Evolutionary conservation across 2,888 invertebrate genomes (phyloP), one percentile per base, ranked within the genome.

Genomic region (Pegoplata infirma): DNA sequence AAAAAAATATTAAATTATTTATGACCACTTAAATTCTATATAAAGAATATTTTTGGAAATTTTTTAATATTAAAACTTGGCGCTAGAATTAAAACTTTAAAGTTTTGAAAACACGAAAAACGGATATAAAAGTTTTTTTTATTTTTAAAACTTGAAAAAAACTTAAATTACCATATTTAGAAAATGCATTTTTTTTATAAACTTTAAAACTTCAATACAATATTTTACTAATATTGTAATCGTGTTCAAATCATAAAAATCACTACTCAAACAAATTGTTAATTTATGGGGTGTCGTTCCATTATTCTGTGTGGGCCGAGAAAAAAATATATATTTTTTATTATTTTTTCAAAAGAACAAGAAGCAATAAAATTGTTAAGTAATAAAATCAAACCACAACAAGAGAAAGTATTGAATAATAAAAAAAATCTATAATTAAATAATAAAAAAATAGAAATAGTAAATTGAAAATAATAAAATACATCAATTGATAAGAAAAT

Each of bases 1-100:
- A n/a, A n/a, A 53, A 53, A 53, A 28, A n/a, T n/a, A 49, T 49
- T 25, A 2, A 25, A 28, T 53, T 25, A 53, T 53, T 53, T 53
- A 53, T 53, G 25, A 28, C 14, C 25, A n/a, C 8, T 16, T 1
- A 8, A 23, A 28, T 14, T 53, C 1, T 53, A 25, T 28, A 23
- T 14, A 53, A 14, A 53, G 14, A 25, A 12, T 14, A 53, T 16
- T 25, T 14, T 25, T 7, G 8, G 7, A 25, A 14, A n/a, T 12
- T 10, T 25, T 14, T 53, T n/a, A n/a, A n/a, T n/a, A 14, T 25
- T 53, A 53, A 14, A 21, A 25, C 16, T 53, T 32, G 32, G 32
- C 55, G 32, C 17, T 55, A 55, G 55, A 55, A 55, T 16, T 16
- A 53, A 16, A n/a, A n/a, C 23, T 21, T 25, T 3, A 6, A 25